Evolutionary conservation across 1,140 invertebrate genomes (phyloP).

Genomic region (Parasteatoda tepidariorum): DNA sequence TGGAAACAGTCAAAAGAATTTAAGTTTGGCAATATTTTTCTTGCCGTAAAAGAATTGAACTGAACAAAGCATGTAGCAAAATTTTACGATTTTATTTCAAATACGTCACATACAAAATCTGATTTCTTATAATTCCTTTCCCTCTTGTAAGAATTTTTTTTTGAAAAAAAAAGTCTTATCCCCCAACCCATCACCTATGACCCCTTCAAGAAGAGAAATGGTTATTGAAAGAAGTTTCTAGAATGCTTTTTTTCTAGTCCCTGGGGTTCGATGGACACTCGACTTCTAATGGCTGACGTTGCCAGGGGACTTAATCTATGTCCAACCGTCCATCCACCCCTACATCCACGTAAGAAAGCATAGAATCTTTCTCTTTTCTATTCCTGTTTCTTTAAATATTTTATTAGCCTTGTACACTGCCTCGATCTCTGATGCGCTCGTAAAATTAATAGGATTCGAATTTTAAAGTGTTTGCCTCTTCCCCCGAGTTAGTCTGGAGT

Average conservation of each 20-base stretch:
- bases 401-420: slow-evolving; percentile 50
- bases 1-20: too few species aligned
- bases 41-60: too few species aligned
- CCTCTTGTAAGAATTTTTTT: neutral
- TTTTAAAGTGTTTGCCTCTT: slow-evolving; percentile 57
- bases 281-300: slow-evolving; percentile 33
- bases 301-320: slow-evolving; percentile 52
- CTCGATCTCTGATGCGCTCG: slow-evolving; percentile 42
- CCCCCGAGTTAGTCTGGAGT: slow-evolving; percentile 3
- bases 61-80: too few species aligned
- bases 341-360: neutral
- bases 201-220: slow-evolving; percentile 53
- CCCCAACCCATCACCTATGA: slow-evolving; percentile 49
- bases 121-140: neutral
- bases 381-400: slow-evolving; percentile 56
- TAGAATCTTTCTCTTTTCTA: neutral
- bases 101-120: too few species aligned
- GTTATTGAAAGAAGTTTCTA: slow-evolving; percentile 49
- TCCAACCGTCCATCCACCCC: slow-evolving; percentile 1
- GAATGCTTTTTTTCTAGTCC: slow-evolving; percentile 21
- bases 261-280: slow-evolving; percentile 46
- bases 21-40: too few species aligned
- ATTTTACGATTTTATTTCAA: too few species aligned
- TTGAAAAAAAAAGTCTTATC: neutral
- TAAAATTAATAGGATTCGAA: slow-evolving; percentile 61